These are phyloP conservation scores for Mesorhabditis spiculigera DNA, from an alignment of 2,888 invertebrate species.

Conservation along the genomic window DNA sequence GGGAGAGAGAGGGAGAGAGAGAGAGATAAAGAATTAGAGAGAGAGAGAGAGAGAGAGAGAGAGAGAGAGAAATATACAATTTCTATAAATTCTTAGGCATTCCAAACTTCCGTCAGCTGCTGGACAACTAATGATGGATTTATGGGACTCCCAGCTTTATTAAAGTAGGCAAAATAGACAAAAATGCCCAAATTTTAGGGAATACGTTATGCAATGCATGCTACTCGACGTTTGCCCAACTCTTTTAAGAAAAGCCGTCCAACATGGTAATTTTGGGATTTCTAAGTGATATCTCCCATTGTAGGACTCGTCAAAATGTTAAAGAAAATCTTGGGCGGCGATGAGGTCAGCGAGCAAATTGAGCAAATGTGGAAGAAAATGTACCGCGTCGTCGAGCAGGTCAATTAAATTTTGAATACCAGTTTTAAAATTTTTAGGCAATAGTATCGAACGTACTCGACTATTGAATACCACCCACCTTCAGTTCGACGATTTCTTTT, in stretches of 20 bases:
- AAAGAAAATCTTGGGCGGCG: slow-evolving; percentile 29
- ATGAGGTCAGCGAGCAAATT: slow-evolving; percentile 28
- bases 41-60: not conserved
- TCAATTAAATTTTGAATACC: slow-evolving; percentile 11
- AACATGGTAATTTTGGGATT: slow-evolving; percentile 23
- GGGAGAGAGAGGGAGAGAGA: not conserved
- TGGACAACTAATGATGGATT: not conserved
- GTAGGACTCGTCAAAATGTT: not conserved
- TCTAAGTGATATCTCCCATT: not conserved
- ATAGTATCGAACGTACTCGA: too few species aligned
- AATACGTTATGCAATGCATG: slow-evolving; percentile 42
- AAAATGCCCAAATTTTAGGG: slow-evolving; percentile 6
- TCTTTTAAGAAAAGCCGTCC: slow-evolving; percentile 48
- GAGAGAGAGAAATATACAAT: not conserved
- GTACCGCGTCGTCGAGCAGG: slow-evolving; percentile 55
- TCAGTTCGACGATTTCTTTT: slow-evolving; percentile 26
- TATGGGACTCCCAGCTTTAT: too few species aligned
- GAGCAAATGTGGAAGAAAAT: slow-evolving; percentile 51
- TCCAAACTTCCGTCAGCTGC: not conserved
- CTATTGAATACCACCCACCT: slow-evolving; percentile 20
- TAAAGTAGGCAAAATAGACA: too few species aligned
- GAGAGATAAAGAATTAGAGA: not conserved
- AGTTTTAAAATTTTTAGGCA: too few species aligned
- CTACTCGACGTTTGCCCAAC: slow-evolving; percentile 53
- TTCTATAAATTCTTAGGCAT: not conserved